Conservation (phyloP, 2,113 vertebrate species). For the Apteryx mantelli region DNA sequence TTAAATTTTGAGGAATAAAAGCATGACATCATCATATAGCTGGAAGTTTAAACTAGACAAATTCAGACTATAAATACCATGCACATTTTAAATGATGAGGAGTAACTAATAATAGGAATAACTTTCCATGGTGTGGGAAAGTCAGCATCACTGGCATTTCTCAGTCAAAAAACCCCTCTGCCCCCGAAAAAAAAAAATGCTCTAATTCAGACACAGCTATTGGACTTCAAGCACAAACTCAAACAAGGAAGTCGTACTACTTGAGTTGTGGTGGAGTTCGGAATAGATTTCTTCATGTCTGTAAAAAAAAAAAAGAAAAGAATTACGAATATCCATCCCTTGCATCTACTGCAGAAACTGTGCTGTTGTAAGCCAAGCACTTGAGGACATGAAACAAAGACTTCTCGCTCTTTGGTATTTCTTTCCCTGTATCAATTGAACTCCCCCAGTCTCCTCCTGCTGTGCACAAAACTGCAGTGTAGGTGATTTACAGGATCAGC, state of each 20-base stretch:
- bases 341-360: not conserved
- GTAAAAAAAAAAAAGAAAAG: not conserved
- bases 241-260: not conserved
- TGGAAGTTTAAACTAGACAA: not conserved
- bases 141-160: not conserved
- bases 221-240: not conserved
- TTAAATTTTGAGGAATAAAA: not conserved
- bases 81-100: not conserved
- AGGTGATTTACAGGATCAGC: slow-evolving; percentile 51
- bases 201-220: not conserved
- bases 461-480: slow-evolving; percentile 9
- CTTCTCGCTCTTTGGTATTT: not conserved
- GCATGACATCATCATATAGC: not conserved
- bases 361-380: not conserved
- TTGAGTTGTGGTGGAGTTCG: not conserved
- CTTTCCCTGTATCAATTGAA: not conserved
- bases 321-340: not conserved
- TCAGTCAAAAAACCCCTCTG: not conserved
- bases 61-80: not conserved
- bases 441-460: not conserved
- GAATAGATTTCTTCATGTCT: not conserved
- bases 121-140: not conserved
- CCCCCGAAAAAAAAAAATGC: not conserved
- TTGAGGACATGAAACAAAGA: not conserved
- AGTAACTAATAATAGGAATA: not conserved